Evolutionary conservation across 2,888 invertebrate genomes (phyloP).

Genomic region (Octodonta nipae): DNA sequence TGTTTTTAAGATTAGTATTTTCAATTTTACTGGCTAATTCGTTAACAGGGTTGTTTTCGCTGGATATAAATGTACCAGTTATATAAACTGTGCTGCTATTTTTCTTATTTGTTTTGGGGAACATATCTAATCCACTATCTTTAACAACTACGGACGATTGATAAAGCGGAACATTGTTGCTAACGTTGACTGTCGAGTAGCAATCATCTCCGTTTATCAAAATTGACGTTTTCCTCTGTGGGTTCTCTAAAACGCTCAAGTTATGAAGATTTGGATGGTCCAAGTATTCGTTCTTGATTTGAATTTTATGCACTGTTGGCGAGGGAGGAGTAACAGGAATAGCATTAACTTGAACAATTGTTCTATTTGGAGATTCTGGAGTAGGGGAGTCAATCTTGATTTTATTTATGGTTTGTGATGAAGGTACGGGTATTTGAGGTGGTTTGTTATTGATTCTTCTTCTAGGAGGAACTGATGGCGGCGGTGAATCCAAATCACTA

Average conservation of each 20-base stretch:
- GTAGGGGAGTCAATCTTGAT: constrained; percentile 13
- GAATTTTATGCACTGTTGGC: constrained; percentile 39
- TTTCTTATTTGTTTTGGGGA: constrained; percentile 14
- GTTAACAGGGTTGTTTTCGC: constrained; percentile 6
- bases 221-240: constrained; percentile 50
- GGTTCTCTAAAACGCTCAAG: constrained; percentile 27
- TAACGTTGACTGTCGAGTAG: constrained; percentile 62
- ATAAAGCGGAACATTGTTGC: constrained; percentile 53
- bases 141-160: constrained; percentile 61
- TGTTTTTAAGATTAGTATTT: too few relatives aligned
- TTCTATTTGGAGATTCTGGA: constrained; percentile 27
- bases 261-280: constrained; percentile 21
- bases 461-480: constrained; percentile 32
- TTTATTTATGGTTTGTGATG: background rate
- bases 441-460: constrained; percentile 32
- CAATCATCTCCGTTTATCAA: constrained; percentile 61
- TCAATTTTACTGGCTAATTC: too few relatives aligned
- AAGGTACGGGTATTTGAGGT: background rate
- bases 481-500: constrained; percentile 7
- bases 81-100: constrained; percentile 34
- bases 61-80: constrained; percentile 26
- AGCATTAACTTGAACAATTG: constrained; percentile 37
- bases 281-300: constrained; percentile 39
- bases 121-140: constrained; percentile 34
- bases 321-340: constrained; percentile 28